Evolutionary conservation across 2,888 invertebrate genomes (phyloP).

Genomic region (Campoplex capitator): DNA sequence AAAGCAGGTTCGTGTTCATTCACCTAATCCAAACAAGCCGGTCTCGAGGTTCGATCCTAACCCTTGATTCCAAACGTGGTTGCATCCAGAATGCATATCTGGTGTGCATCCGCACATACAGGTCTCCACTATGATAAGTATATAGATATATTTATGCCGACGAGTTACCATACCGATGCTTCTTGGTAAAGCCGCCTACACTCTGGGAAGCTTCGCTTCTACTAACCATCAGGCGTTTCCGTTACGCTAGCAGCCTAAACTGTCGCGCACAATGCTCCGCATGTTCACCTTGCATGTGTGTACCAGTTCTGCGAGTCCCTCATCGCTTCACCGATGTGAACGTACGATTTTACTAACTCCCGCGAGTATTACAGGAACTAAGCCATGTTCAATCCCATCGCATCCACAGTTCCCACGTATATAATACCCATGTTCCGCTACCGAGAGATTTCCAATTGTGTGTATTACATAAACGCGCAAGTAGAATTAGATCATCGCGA

Average conservation of each 20-base stretch:
- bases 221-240: slow-evolving; percentile 30
- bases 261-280: neutral
- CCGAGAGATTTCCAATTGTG: slow-evolving; percentile 1
- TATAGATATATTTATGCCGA: neutral
- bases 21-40: slow-evolving; percentile 72
- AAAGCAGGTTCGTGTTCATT: slow-evolving; percentile 72
- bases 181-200: slow-evolving; percentile 40
- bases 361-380: slow-evolving; percentile 71
- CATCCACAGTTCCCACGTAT: slow-evolving; percentile 33
- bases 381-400: slow-evolving; percentile 75
- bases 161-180: slow-evolving; percentile 1
- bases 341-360: slow-evolving; percentile 61
- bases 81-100: slow-evolving; percentile 25
- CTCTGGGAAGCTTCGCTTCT: slow-evolving; percentile 20
- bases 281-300: neutral
- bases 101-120: neutral
- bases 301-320: slow-evolving; percentile 7
- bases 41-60: slow-evolving; percentile 24
- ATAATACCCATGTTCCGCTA: slow-evolving; percentile 1
- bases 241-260: slow-evolving; percentile 4
- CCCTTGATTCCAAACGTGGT: slow-evolving; percentile 10
- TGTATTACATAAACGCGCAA: neutral
- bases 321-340: slow-evolving; percentile 7
- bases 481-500: neutral
- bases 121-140: neutral